phyloP scores from a whole-genome alignment of 2,113 vertebrate species.

The Phalacrocorax brasilianus region DNA sequence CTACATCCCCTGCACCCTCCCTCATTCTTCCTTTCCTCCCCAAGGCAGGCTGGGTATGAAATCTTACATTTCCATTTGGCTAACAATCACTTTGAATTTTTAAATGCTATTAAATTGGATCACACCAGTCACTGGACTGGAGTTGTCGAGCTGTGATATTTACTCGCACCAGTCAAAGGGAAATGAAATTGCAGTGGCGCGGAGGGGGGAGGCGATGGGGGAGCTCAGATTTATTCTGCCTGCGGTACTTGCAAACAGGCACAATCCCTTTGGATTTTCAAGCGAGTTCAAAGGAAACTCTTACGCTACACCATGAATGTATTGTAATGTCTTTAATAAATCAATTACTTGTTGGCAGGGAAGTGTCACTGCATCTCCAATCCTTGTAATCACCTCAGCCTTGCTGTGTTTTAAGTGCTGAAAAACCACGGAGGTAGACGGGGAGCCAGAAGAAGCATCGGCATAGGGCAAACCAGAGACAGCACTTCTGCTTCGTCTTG shows the following conservation, averaged over 20 bases:
- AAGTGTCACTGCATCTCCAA: slow-evolving; percentile 76
- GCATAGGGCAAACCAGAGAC: not conserved
- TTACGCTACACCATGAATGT: slow-evolving; percentile 67
- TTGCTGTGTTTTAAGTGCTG: slow-evolving; percentile 62
- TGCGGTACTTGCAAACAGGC: slow-evolving; percentile 61
- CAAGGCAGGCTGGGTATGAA: slow-evolving; percentile 65
- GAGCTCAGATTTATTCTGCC: slow-evolving; percentile 48
- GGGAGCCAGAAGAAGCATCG: not conserved
- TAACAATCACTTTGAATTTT: slow-evolving; percentile 68
- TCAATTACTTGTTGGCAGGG: slow-evolving; percentile 81
- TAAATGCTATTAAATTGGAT: slow-evolving; percentile 78
- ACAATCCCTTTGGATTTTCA: slow-evolving; percentile 62
- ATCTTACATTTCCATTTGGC: slow-evolving; percentile 73
- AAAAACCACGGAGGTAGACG: not conserved
- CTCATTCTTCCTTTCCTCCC: slow-evolving; percentile 42
- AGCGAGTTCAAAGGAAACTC: slow-evolving; percentile 75
- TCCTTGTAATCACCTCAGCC: slow-evolving; percentile 73
- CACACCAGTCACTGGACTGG: slow-evolving; percentile 66
- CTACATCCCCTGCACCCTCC: slow-evolving; percentile 52
- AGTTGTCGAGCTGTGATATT: slow-evolving; percentile 73
- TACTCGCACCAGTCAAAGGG: slow-evolving; percentile 68
- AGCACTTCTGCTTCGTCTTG: not conserved
- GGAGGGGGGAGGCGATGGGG: not conserved
- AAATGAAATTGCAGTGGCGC: slow-evolving; percentile 52
- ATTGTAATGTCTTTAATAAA: slow-evolving; percentile 81